These are phyloP conservation scores for Alentia gelatinosa DNA, from an alignment of 2,888 invertebrate genomes.

Conservation along the genomic window DNA sequence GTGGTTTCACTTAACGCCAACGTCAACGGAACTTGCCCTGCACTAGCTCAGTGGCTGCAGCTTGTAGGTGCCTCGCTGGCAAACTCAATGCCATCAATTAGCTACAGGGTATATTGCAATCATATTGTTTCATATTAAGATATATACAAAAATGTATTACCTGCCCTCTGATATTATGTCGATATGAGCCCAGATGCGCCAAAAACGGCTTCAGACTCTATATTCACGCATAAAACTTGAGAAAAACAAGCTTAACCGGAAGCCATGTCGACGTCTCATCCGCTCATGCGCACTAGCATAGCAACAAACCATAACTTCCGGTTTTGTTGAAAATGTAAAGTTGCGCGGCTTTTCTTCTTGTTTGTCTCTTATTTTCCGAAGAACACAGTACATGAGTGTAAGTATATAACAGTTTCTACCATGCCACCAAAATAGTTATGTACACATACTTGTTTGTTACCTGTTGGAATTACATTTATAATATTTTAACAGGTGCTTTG, in stretches of 20 bases:
- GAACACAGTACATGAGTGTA: not conserved
- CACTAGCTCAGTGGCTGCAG: too few relatives aligned
- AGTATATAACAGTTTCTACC: not conserved
- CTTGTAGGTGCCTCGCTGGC: too few relatives aligned
- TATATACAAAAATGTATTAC: too few relatives aligned
- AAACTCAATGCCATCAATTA: too few relatives aligned
- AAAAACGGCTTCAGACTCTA: not conserved
- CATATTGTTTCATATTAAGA: too few relatives aligned
- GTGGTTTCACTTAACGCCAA: too few relatives aligned
- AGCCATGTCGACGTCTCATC: not conserved
- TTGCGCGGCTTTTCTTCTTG: not conserved
- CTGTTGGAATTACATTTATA: too few relatives aligned
- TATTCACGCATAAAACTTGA: not conserved
- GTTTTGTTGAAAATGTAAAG: not conserved
- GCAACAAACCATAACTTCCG: slow-evolving; percentile 50
- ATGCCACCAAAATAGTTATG: not conserved
- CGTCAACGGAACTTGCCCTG: too few relatives aligned
- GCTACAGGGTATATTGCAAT: too few relatives aligned
- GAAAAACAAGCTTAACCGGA: slow-evolving; percentile 42
- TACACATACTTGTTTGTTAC: too few relatives aligned
- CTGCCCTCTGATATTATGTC: not conserved
- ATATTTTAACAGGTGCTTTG: too few relatives aligned
- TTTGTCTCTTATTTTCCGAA: not conserved
- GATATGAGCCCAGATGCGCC: not conserved
- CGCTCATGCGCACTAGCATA: slow-evolving; percentile 15